phyloP scores from a whole-genome alignment of 2,888 invertebrate species.

The Chymomyza procnemis region DNA sequence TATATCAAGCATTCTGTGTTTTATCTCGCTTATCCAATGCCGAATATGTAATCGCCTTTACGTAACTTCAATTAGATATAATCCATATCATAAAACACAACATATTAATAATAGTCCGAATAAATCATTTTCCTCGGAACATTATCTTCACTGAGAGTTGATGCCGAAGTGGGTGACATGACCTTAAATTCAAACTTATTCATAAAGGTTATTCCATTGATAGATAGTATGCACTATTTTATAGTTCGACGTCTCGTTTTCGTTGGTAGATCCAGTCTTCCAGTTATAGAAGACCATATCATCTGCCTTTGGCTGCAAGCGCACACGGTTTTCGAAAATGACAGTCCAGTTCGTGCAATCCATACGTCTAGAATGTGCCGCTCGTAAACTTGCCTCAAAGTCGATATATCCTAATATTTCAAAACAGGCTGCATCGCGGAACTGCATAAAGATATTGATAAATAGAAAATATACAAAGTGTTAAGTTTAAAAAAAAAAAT shows the following conservation, averaged over 20 bases:
- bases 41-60: no score
- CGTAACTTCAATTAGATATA: no score
- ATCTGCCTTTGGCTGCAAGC: constrained; percentile 83
- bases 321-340: constrained; percentile 84
- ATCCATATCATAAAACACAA: no score
- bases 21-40: no score
- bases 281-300: constrained; percentile 87
- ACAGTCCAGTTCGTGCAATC: constrained; percentile 83
- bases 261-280: constrained; percentile 84
- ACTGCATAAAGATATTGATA: constrained; percentile 88
- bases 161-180: no score
- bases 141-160: no score
- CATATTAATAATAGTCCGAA: no score
- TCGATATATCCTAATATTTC: constrained; percentile 92
- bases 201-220: constrained; percentile 86
- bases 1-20: no score
- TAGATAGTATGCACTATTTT: constrained; percentile 86
- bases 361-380: constrained; percentile 45
- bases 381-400: constrained; percentile 78
- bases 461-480: constrained; percentile 56
- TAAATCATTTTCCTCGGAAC: no score
- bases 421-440: constrained; percentile 84
- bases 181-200: constrained; percentile 88
- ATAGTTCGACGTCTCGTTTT: constrained; percentile 88
- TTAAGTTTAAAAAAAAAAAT: no score